Evolutionary conservation across 2,797 vertebrate species (phyloP).

Genomic region (Sylvia borin): DNA sequence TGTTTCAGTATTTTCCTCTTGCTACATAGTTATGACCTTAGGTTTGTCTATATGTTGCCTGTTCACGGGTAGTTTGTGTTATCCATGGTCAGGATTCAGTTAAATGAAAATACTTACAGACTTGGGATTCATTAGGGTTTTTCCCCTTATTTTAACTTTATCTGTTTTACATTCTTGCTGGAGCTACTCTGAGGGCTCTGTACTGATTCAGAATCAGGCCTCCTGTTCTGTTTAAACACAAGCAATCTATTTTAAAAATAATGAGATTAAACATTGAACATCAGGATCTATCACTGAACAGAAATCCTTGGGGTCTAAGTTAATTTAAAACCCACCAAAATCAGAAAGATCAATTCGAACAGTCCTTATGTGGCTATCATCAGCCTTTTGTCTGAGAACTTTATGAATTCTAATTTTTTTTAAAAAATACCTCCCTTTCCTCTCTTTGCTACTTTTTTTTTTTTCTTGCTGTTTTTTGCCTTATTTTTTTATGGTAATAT

Average conservation of each 20-base stretch:
- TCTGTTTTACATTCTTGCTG: background rate
- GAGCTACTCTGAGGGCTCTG: background rate
- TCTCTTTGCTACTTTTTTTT: background rate
- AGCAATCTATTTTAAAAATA: background rate
- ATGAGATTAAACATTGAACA: background rate
- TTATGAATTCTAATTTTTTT: background rate
- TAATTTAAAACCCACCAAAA: background rate
- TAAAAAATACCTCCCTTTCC: fast-evolving
- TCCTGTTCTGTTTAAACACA: background rate
- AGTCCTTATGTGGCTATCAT: background rate
- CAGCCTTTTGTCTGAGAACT: background rate
- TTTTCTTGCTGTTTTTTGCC: background rate
- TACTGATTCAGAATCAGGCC: background rate
- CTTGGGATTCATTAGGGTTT: background rate
- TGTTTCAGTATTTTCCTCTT: background rate
- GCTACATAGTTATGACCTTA: background rate
- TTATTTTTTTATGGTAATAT: background rate
- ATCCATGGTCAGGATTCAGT: background rate
- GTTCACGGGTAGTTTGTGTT: background rate
- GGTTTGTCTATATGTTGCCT: background rate
- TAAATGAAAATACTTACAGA: background rate
- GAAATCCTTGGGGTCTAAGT: background rate
- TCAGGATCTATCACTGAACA: background rate
- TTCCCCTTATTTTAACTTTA: background rate
- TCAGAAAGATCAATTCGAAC: background rate